Evolutionary conservation across 2,797 vertebrate genomes (phyloP), one percentile per base, ranked within the genome.

Genomic region (Pygocentrus nattereri): DNA sequence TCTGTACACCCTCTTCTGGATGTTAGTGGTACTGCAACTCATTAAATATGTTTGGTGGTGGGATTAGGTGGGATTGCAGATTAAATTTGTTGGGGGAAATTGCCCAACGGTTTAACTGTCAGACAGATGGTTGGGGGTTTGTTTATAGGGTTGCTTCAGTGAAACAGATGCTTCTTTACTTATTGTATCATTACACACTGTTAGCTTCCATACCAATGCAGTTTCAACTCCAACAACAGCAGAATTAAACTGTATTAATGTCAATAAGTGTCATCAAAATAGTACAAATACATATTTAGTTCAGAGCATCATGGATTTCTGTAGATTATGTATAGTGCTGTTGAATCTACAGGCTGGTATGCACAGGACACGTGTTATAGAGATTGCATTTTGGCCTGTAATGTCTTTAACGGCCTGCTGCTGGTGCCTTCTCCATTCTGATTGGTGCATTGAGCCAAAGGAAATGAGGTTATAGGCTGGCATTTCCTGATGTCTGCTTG

Each of bases 401-500:
- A 87, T 81, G 79, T 79, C 34, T 80, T 82, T 78, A 72, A 52
- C 78, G 80, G 85, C 62, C 69, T 67, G 21, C 18, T 67, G 67
- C 72, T 61, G 52, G 69, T 13, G 27, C 11, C 15, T 38, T 76
- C 72, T 74, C 47, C 38, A 25, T 78, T 77, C 68, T 41, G 78
- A 74, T 73, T 77, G 70, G 69, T 58, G 56, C 18, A 34, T 79
- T 73, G 47, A 71, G 52, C 50, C 64, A 56, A 19, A 81, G 82
- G 78, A 77, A 84, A 77, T 79, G 62, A 79, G 72, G 25, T 62
- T 73, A 27, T 54, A 73, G 61, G 25, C 31, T 64, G 73, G 56
- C 47, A 73, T 84, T 86, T 86, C 77, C 78, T 78, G 65, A 38
- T 74, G 49, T 73, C 54, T 74, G 67, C 23, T 67, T 80, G 71